A percentile compares a stretch with the other conserved stretches of the same genome.
phyloP scores from a whole-genome alignment of 2,113 vertebrate species.

The Panurus biarmicus region DNA sequence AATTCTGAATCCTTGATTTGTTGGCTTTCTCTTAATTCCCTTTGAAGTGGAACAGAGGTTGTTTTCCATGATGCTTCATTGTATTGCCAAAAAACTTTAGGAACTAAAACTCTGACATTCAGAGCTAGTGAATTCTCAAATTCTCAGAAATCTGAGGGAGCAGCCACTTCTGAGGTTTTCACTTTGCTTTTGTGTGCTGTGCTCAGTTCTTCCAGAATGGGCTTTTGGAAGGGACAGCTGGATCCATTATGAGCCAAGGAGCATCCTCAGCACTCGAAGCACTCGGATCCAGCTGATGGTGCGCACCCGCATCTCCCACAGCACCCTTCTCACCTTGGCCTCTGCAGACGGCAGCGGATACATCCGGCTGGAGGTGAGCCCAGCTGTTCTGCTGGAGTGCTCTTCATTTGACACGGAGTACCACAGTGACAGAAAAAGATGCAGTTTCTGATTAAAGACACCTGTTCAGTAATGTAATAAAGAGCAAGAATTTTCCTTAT shows the following conservation, averaged over 20 bases:
- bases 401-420: not conserved
- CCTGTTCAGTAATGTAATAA: not conserved
- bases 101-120: not conserved
- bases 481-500: not conserved
- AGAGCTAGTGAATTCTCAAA: not conserved
- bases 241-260: conserved; percentile 74
- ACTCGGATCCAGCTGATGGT: conserved; percentile 76
- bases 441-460: not conserved
- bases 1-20: not conserved
- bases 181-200: not conserved
- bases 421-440: not conserved
- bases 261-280: conserved; percentile 54
- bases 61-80: not conserved
- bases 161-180: not conserved
- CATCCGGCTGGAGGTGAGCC: conserved; percentile 76
- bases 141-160: not conserved
- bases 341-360: conserved; percentile 65
- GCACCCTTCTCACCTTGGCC: conserved; percentile 74
- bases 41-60: not conserved
- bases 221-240: conserved; percentile 78
- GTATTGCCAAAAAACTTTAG: not conserved
- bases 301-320: conserved; percentile 72
- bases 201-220: conserved; percentile 81
- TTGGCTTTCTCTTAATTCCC: not conserved
- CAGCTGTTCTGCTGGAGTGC: not conserved